phyloP scores from a whole-genome alignment of 2,797 vertebrate species.

The Cyprinodon diabolis region DNA sequence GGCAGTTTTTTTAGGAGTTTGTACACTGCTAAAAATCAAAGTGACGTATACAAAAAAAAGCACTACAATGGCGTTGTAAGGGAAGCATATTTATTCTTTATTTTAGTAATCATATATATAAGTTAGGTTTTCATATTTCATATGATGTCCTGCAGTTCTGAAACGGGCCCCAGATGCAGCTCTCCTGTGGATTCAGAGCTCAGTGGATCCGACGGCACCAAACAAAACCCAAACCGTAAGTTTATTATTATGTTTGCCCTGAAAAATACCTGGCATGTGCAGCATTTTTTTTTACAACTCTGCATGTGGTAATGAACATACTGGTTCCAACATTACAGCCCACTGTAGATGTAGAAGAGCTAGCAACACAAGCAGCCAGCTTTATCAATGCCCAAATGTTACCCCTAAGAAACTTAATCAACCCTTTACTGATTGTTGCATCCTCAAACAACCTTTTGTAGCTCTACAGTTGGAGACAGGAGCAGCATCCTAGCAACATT shows the following conservation, averaged over 20 bases:
- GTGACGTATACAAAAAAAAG: neutral
- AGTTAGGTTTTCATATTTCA: constrained; percentile 20
- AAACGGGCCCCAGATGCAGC: constrained; percentile 89
- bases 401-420: neutral
- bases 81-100: neutral
- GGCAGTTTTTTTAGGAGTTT: too few relatives aligned
- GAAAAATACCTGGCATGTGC: neutral
- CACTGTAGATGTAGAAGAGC: neutral
- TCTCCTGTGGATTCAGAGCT: constrained; percentile 86
- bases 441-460: neutral
- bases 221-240: constrained; percentile 84
- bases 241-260: constrained; percentile 23
- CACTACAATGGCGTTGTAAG: neutral
- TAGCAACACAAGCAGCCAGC: neutral
- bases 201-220: constrained; percentile 55
- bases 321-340: neutral
- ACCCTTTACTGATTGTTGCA: neutral
- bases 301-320: neutral
- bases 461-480: neutral
- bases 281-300: neutral
- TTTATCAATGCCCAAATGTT: too few relatives aligned
- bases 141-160: constrained; percentile 81
- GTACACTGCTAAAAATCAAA: too few relatives aligned
- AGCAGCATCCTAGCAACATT: neutral
- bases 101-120: neutral